A percentile compares a stretch with the other conserved stretches of the same genome.
Evolutionary conservation across 2,888 invertebrate genomes (phyloP).

Genomic region (Drosophila stalkeri): DNA sequence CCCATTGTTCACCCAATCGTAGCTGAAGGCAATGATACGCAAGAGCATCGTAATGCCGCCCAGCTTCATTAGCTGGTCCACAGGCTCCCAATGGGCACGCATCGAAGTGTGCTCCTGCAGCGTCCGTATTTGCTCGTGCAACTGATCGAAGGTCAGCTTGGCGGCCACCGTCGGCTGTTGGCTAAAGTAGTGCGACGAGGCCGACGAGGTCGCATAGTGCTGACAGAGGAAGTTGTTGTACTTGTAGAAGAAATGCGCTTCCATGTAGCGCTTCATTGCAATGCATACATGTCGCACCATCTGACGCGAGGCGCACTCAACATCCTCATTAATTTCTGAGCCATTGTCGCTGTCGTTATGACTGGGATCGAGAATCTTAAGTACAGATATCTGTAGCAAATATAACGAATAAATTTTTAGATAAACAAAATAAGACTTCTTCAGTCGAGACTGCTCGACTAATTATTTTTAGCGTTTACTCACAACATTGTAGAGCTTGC

Average conservation of each 20-base stretch:
- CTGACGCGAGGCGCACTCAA: slow-evolving; percentile 95
- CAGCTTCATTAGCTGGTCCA: slow-evolving; percentile 93
- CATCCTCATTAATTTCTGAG: slow-evolving; percentile 91
- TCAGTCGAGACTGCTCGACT: too few relatives aligned
- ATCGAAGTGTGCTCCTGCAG: slow-evolving; percentile 91
- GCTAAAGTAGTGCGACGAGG: slow-evolving; percentile 79
- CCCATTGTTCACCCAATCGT: slow-evolving; percentile 93
- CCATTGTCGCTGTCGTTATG: slow-evolving; percentile 87
- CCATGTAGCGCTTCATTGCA: slow-evolving; percentile 95
- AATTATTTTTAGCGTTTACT: slow-evolving; percentile 31
- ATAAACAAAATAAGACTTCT: not conserved
- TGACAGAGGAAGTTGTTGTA: slow-evolving; percentile 90
- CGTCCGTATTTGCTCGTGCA: slow-evolving; percentile 93
- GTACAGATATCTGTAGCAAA: slow-evolving; percentile 89
- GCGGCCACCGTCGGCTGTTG: slow-evolving; percentile 87
- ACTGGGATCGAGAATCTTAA: slow-evolving; percentile 91
- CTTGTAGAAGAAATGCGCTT: slow-evolving; percentile 93
- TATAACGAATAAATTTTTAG: not conserved
- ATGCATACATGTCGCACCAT: slow-evolving; percentile 96
- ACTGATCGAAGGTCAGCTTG: slow-evolving; percentile 90
- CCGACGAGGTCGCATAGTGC: slow-evolving; percentile 85
- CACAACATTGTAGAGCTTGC: slow-evolving; percentile 95
- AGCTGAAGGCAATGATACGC: slow-evolving; percentile 94
- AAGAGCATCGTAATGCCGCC: slow-evolving; percentile 93
- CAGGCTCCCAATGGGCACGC: slow-evolving; percentile 94